These are phyloP conservation scores for Trichoplusia ni DNA, from an alignment of 1,140 invertebrate species.

Conservation along the genomic window DNA sequence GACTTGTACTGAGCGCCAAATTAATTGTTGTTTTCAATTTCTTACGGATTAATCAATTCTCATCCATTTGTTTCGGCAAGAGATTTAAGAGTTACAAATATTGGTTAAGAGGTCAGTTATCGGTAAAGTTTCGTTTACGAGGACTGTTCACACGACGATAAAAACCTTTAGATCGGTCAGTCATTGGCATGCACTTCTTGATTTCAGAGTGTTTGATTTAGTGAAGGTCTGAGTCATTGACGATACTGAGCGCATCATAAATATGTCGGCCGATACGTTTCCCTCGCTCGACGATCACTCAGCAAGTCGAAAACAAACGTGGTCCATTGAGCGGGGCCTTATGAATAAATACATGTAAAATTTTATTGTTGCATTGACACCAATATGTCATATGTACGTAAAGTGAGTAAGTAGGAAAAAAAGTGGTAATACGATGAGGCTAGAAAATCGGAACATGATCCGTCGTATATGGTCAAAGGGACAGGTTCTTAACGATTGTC, in stretches of 20 bases:
- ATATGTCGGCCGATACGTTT: background rate
- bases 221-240: background rate
- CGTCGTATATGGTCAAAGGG: slow-evolving; percentile 53
- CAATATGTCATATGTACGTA: slow-evolving; percentile 59
- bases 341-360: slow-evolving; percentile 64
- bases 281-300: background rate
- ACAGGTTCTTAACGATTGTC: slow-evolving; percentile 68
- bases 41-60: slow-evolving; percentile 5
- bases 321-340: slow-evolving; percentile 30
- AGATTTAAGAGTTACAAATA: slow-evolving; percentile 67
- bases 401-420: slow-evolving; percentile 50
- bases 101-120: slow-evolving; percentile 72
- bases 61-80: slow-evolving; percentile 51
- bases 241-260: background rate
- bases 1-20: background rate
- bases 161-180: background rate
- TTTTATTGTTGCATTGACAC: slow-evolving; percentile 74
- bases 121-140: slow-evolving; percentile 59
- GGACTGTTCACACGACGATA: slow-evolving; percentile 49
- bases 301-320: slow-evolving; percentile 37
- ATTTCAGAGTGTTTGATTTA: background rate
- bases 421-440: slow-evolving; percentile 61
- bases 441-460: slow-evolving; percentile 73
- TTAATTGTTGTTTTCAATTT: slow-evolving; percentile 16
- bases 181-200: background rate